Base-by-base conservation (phyloP, 1,140 invertebrate genomes). In the Drosophila nannoptera region DNA sequence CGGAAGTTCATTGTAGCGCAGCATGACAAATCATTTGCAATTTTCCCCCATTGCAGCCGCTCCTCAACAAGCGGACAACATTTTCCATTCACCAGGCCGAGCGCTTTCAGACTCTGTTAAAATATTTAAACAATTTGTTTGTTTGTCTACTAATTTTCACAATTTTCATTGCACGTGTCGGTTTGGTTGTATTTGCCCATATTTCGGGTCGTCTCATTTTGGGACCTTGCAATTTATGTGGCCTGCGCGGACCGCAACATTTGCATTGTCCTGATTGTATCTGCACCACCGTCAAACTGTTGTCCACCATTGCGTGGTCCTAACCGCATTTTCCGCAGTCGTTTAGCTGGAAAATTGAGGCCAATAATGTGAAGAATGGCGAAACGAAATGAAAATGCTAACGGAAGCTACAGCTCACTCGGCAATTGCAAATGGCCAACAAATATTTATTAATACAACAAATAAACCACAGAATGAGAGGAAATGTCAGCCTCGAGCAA, bases 11-110 rank as follows among this genome's bases (percentile, higher is more conserved):
- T 50, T 83, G 68, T 64, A 75, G 63, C 80, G 73, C 66, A 63
- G 77, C 76, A 80, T 86, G 76, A 84, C 80, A 84, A 84, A 84
- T 84, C 73, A 84, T 84, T 86, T 80, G 76, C 67, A 74, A 65
- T 71, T 69, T 70, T 73, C 22, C 55, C 58, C 32, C 67, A 40
- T 67, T 52, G 32, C 38, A 40, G 22, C 22, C 36, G 22, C 38
- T 12, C 65, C 38, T 12, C 65, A 52, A 35, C 52, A 31, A 50
- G 14, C 32, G 7, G 35, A 35, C 38, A 67, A 29, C 58, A 59
- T 56, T 60, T 77, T 71, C 43, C 63, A 75, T 59, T 61, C 53
- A 9, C 36, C 48, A 7, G 11, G 16, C 46, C 8, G 36, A 9
- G 16, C 33, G 36, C 35, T 7, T 4, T 22, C 50, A 14, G 45